Conservation (phyloP, 2,888 invertebrate species). For the Stenodera caucasica region DNA sequence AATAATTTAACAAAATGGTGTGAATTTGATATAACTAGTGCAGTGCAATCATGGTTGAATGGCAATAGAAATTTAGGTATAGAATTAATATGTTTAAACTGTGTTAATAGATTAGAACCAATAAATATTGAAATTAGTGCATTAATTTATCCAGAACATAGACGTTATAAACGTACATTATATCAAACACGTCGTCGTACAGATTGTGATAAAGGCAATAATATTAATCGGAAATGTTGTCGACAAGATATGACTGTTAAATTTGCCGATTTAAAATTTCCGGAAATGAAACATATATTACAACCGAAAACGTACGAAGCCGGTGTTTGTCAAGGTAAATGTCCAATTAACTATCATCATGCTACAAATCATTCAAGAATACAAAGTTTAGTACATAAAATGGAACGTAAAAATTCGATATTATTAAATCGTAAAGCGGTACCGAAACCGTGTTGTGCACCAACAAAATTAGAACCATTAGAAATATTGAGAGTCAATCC, state of each 20-base stretch:
- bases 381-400: conserved; percentile 68
- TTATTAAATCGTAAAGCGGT: conserved; percentile 47
- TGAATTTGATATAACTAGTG: conserved; percentile 63
- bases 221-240: conserved; percentile 64
- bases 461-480: conserved; percentile 66
- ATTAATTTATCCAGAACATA: conserved; percentile 46
- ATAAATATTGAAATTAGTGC: conserved; percentile 47
- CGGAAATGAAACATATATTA: conserved; percentile 62
- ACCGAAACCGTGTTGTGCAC: conserved; percentile 70
- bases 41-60: conserved; percentile 57
- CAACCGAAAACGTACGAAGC: conserved; percentile 73
- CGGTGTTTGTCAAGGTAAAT: conserved; percentile 70
- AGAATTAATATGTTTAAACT: conserved; percentile 60
- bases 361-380: conserved; percentile 72
- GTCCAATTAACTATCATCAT: conserved; percentile 68
- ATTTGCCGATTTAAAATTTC: conserved; percentile 64
- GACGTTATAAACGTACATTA: conserved; percentile 40
- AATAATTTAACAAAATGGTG: conserved; percentile 59
- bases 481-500: conserved; percentile 69
- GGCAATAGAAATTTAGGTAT: conserved; percentile 58
- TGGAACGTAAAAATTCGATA: conserved; percentile 56
- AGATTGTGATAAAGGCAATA: conserved; percentile 56
- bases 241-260: conserved; percentile 67
- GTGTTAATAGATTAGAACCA: conserved; percentile 53
- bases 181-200: conserved; percentile 55